These are phyloP conservation scores for Dendronephthya gigantea DNA, from an alignment of 64 coral and sea anemone species.

Conservation along the genomic window DNA sequence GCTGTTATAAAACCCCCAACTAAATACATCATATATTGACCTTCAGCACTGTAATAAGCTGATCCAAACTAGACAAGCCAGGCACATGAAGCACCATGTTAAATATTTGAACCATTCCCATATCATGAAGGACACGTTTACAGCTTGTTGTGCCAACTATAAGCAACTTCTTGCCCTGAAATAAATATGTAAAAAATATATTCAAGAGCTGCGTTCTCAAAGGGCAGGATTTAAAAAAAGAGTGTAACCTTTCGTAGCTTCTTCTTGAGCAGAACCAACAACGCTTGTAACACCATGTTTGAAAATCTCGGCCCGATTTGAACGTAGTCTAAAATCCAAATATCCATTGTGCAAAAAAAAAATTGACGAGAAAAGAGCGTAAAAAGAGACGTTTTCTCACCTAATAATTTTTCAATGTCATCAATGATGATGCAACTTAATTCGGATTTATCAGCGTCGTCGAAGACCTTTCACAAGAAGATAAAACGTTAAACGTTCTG, in stretches of 20 bases:
- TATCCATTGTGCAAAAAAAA: background rate
- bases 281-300: constrained; percentile 73
- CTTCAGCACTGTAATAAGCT: constrained; percentile 61
- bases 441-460: constrained; percentile 95
- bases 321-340: constrained; percentile 68
- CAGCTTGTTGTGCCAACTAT: constrained; percentile 96
- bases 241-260: constrained; percentile 70
- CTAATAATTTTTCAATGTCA: constrained; percentile 82
- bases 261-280: constrained; percentile 90
- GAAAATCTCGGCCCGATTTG: constrained; percentile 89
- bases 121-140: constrained; percentile 63
- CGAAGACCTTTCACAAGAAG: constrained; percentile 56
- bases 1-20: background rate
- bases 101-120: constrained; percentile 80
- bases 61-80: constrained; percentile 33
- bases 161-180: constrained; percentile 65
- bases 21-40: constrained; percentile 18
- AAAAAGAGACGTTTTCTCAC: background rate
- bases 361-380: background rate
- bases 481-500: no score
- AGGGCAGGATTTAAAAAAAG: background rate
- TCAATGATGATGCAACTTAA: constrained; percentile 92
- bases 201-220: background rate
- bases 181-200: background rate
- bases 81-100: constrained; percentile 81